Base-by-base conservation (phyloP, 2,797 vertebrate genomes). In the Erethizon dorsatum region DNA sequence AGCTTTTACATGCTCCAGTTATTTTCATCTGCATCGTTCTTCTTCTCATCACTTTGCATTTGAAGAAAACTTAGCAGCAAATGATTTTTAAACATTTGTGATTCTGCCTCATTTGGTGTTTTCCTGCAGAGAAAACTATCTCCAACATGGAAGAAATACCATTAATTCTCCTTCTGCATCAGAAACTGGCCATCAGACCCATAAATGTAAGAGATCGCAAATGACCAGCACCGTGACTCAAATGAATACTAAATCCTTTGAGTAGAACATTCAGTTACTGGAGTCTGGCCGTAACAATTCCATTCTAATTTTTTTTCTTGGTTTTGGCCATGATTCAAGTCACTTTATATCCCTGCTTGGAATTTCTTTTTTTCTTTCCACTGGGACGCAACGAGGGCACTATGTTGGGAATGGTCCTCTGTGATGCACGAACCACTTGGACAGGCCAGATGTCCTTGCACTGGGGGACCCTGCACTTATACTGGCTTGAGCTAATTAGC, bases 401-500 rank as follows among this genome's bases (percentile, higher is more conserved):
- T 56, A 17, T 2, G 0, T 57, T 54, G 26, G 5, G 57, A 83
- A 24, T 20, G 96, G 2, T 78, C 20, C 78, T 96, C 65, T 22
- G n/a, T 94, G 63, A 12, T 47, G 31, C 11, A 24, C 14, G 9
- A 11, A 5, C 13, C 77, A 67, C 22, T 47, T 3, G 50, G 57
- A 52, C 26, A 89, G 5, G 33, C 56, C 59, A 88, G 73, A 15
- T 83, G 69, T 56, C 54, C 65, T 83, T 73, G 52, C 17, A 28
- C 5, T 12, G 13, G 6, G n/a, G 75, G 2, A 18, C 7, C 0
- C 6, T 80, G 31, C 20, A 6, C 54, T 15, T 33, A 54, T 37
- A 8, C 94, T 11, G 33, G n/a, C 26, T 50, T 90, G 80, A 97
- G 65, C 52, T 88, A 94, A 85, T 50, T 9, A 18, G 59, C 33